Percentiles rank a stretch among this genome's conserved stretches.
Conservation (phyloP, 2,113 vertebrate genomes). For the Elanus axillaris region DNA sequence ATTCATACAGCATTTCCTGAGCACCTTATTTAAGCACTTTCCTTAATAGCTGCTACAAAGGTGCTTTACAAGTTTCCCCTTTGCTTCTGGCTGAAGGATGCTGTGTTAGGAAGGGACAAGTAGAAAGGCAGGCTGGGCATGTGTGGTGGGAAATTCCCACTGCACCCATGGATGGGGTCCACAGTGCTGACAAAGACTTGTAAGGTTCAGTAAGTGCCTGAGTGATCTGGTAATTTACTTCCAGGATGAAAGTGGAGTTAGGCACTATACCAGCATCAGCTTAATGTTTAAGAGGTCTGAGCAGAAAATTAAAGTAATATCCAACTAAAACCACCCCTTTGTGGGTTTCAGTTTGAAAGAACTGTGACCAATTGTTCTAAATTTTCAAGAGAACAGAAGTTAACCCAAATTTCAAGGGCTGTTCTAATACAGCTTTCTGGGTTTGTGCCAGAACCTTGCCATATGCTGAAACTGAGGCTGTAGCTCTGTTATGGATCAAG, state of each 20-base stretch:
- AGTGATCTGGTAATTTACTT: neutral
- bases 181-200: neutral
- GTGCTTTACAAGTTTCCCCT: neutral
- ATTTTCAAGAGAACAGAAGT: neutral
- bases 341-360: neutral
- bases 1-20: neutral
- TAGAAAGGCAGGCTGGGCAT: neutral
- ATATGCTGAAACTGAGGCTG: neutral
- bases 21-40: neutral
- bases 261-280: neutral
- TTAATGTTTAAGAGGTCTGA: neutral
- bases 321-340: neutral
- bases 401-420: neutral
- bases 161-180: neutral
- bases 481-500: neutral
- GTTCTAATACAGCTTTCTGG: neutral
- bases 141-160: neutral
- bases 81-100: neutral
- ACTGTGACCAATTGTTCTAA: neutral
- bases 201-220: neutral
- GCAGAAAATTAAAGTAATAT: neutral
- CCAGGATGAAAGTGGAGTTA: neutral
- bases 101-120: neutral
- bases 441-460: neutral
- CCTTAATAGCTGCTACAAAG: neutral